Conservation (phyloP, 2,797 vertebrate genomes). For the Manis pentadactyla region DNA sequence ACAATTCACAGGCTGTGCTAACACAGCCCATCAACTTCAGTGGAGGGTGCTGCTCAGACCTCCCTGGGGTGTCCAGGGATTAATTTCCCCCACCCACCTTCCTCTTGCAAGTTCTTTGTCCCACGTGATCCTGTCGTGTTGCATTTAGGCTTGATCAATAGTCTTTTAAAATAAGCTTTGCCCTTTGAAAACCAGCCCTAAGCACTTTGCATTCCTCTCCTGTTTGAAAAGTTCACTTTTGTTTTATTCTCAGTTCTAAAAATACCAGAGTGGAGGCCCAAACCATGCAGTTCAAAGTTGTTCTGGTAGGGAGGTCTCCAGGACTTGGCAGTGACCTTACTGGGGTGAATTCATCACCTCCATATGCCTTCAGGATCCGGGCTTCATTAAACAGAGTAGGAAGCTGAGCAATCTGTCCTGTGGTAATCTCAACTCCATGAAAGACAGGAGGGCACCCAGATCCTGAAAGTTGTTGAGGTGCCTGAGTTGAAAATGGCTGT, state of each 20-base stretch:
- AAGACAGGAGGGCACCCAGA: neutral
- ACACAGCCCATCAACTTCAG: neutral
- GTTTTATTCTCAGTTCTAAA: conserved; percentile 62
- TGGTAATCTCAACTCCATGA: neutral
- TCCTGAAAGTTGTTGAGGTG: neutral
- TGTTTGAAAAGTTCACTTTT: conserved; percentile 73
- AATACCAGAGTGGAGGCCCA: conserved; percentile 55
- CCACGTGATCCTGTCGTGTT: conserved; percentile 40
- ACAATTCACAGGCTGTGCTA: neutral
- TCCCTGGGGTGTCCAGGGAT: neutral
- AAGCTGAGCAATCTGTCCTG: neutral
- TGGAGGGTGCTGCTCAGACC: neutral
- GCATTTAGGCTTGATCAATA: conserved; percentile 63
- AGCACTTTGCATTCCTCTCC: conserved; percentile 63
- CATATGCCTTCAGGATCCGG: neutral
- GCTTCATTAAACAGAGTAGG: neutral
- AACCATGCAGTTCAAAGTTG: neutral
- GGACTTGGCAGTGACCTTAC: neutral
- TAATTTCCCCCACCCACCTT: neutral
- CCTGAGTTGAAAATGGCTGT: neutral
- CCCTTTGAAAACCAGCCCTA: conserved; percentile 76
- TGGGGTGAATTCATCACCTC: neutral
- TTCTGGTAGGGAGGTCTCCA: neutral
- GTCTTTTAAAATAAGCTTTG: conserved; percentile 74
- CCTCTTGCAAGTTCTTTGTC: neutral